Base-by-base conservation (phyloP, 2,888 invertebrate species). In the Torymus texanus region DNA sequence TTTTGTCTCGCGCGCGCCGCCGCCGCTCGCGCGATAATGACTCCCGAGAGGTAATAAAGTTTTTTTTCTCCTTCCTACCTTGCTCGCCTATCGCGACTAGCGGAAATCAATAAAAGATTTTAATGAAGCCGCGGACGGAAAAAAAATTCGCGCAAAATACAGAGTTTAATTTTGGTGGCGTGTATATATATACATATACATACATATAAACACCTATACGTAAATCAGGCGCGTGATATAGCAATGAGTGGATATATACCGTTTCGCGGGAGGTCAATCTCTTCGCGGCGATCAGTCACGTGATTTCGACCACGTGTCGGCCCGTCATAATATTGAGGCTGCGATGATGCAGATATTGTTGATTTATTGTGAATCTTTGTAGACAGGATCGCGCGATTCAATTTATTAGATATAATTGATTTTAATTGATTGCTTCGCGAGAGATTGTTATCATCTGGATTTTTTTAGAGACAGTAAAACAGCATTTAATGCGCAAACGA, bases 131-230 rank as follows among this genome's bases (percentile, higher is more conserved):
- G 41, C 8, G 13, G 16, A 14, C 3, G 10, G 21, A 62, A 75
- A 76, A 76, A 76, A 75, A 75, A 59, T 63, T 62, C 16, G 63
- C 56, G 63, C 55, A 63, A 76, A 68, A 68, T 61, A 53, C 55
- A 75, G 10, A 75, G 1, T 62, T 68, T 68, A 68, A 75, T 75
- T 21, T 68, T 13, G 29, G 41, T 41, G 8, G 8, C 41, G 8
- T 4, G 10, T 8, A 8, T 8, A 41, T 8, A 41, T 41, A 41
- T 12, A 8, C 51, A 13, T 55, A 11, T 55, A 21, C 0, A 16
- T 16, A 56, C n/a, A n/a, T n/a, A n/a, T n/a, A n/a, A n/a, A n/a
- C n/a, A n/a, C n/a, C 21, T 21, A 21, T 21, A 21, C 21, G 21
- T 21, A 21, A 21, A 21, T 24, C 24, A 61, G 24, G 14, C 72